These are phyloP conservation scores for Timema cristinae DNA, from an alignment of 2,888 invertebrate species.

Conservation along the genomic window DNA sequence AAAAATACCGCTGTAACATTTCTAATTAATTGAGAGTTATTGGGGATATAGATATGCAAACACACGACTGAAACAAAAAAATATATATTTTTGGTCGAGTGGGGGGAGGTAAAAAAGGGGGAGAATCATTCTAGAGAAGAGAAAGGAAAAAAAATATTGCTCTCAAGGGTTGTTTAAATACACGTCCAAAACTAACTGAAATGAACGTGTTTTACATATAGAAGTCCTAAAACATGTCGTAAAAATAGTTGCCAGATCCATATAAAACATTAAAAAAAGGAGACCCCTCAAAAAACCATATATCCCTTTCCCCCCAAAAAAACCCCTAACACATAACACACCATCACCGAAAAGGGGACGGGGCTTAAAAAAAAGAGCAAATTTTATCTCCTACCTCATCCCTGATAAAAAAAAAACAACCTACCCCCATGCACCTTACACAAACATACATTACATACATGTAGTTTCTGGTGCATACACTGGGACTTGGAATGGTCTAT, in stretches of 20 bases:
- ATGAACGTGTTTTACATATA: conserved; percentile 25
- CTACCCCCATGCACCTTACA: conserved; percentile 2
- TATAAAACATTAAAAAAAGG: conserved; percentile 27
- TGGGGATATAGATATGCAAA: no score
- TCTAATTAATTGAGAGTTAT: no score
- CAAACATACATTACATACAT: conserved; percentile 16
- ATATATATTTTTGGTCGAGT: no score
- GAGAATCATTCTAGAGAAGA: no score
- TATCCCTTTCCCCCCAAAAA: conserved; percentile 12
- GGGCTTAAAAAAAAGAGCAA: conserved; percentile 1
- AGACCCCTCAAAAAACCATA: not conserved
- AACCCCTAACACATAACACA: conserved; percentile 21
- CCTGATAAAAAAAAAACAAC: not conserved
- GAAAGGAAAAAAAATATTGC: conserved; percentile 22
- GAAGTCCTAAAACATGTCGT: conserved; percentile 21
- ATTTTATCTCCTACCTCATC: conserved; percentile 12
- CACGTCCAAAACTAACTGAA: conserved; percentile 24
- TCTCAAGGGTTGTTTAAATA: conserved; percentile 21
- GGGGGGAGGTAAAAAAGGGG: no score
- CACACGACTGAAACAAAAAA: no score
- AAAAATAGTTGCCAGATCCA: conserved; percentile 23
- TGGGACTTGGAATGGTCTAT: conserved; percentile 16
- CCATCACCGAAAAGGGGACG: conserved; percentile 17
- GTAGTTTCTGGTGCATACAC: not conserved
- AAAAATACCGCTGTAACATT: no score